Evolutionary conservation across 37 sponge, comb jelly and placozoan genomes (phyloP).

Genomic region (Bolinopsis microptera): DNA sequence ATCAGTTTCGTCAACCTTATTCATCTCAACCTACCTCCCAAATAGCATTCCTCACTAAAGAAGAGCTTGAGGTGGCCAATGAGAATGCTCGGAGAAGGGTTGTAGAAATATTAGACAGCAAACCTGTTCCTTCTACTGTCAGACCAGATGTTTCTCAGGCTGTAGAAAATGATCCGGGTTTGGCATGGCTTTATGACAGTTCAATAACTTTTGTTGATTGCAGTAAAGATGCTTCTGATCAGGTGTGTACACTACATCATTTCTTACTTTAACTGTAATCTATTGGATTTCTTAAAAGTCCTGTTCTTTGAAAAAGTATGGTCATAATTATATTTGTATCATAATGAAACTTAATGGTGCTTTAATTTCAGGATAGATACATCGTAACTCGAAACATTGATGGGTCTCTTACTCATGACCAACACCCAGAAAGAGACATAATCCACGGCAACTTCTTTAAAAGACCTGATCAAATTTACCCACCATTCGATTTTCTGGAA

Average conservation of each 20-base stretch:
- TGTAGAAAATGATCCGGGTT: not conserved
- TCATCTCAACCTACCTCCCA: not conserved
- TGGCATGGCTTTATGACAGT: not conserved
- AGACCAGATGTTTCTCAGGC: not conserved
- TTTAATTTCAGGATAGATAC: conserved; percentile 2
- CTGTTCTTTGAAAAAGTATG: too few relatives aligned
- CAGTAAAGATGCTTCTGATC: not conserved
- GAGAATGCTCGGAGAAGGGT: not conserved
- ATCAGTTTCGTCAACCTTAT: not conserved
- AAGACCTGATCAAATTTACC: not conserved
- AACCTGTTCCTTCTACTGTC: not conserved
- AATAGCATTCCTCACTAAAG: not conserved
- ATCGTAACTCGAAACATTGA: not conserved
- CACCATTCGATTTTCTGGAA: not conserved
- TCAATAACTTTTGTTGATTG: not conserved
- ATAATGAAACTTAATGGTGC: not conserved
- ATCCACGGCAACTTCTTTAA: not conserved
- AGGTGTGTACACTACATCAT: not conserved
- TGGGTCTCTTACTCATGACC: not conserved
- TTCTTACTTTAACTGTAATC: not conserved
- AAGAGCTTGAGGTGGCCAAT: not conserved
- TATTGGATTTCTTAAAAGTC: too few relatives aligned
- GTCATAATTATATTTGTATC: not conserved
- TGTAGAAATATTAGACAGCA: not conserved
- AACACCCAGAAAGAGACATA: not conserved